Conservation (phyloP, 2,888 invertebrate species). For the Drosophila prostipennis region DNA sequence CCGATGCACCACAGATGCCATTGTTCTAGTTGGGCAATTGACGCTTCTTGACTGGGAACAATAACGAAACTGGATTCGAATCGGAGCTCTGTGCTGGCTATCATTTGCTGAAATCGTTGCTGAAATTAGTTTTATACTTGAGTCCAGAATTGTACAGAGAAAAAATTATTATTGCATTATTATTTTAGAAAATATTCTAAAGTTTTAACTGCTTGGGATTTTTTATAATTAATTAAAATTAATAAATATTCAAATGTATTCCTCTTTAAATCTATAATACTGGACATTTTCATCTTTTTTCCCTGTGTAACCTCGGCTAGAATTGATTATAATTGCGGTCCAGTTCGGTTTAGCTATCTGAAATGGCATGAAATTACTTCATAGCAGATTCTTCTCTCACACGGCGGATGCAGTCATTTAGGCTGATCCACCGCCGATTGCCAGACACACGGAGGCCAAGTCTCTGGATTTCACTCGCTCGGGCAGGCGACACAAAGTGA, state of each 20-base stretch:
- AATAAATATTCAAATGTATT: too few species aligned
- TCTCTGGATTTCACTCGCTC: constrained; percentile 64
- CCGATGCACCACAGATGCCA: constrained; percentile 22
- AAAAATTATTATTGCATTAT: not conserved
- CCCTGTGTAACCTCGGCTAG: constrained; percentile 37
- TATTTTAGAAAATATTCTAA: too few species aligned
- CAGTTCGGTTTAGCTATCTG: constrained; percentile 21
- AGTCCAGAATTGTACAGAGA: constrained; percentile 35
- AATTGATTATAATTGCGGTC: constrained; percentile 73
- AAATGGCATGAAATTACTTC: constrained; percentile 72
- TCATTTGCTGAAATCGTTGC: constrained; percentile 56
- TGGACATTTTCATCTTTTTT: not conserved
- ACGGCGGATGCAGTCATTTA: constrained; percentile 76
- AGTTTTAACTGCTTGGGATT: too few species aligned
- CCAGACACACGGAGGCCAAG: constrained; percentile 6
- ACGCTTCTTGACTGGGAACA: constrained; percentile 34
- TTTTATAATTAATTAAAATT: too few species aligned
- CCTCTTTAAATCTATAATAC: too few species aligned
- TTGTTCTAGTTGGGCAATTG: constrained; percentile 69
- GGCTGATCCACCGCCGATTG: constrained; percentile 49
- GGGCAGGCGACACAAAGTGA: constrained; percentile 62
- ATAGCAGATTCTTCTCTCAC: constrained; percentile 46
- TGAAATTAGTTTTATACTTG: constrained; percentile 69
- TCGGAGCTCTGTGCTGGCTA: constrained; percentile 51
- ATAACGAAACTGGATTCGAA: constrained; percentile 43